Percentiles rank a stretch among this genome's conserved stretches.
Evolutionary conservation across 2,797 vertebrate species (phyloP).

Genomic region (Cryptoprocta ferox): DNA sequence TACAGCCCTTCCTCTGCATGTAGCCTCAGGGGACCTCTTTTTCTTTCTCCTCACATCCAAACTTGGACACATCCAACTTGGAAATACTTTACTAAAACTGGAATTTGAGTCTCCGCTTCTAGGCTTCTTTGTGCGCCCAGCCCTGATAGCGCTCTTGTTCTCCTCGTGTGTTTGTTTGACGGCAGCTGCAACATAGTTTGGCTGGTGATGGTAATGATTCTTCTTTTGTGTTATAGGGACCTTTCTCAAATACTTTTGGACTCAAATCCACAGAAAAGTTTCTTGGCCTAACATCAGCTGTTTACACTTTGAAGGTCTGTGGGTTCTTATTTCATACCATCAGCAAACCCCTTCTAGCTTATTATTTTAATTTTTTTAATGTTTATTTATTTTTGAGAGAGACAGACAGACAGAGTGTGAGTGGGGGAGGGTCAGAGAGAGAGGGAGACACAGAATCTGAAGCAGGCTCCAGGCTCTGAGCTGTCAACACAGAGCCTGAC

Average conservation of each 20-base stretch:
- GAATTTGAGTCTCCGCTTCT: not conserved
- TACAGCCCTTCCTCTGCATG: slow-evolving; percentile 52
- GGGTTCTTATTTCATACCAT: not conserved
- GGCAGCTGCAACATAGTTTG: not conserved
- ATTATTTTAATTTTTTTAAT: not conserved
- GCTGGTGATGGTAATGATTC: no score
- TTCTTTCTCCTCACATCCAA: slow-evolving; percentile 54
- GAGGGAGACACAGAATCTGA: no score
- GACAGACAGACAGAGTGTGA: no score
- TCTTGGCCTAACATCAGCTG: not conserved
- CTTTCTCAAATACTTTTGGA: not conserved
- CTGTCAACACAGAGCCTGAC: no score
- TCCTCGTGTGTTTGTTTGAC: not conserved
- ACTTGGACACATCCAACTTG: slow-evolving; percentile 59
- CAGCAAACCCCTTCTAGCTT: not conserved
- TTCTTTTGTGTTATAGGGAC: not conserved
- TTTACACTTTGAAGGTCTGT: not conserved
- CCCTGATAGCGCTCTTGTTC: not conserved
- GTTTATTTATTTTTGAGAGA: no score
- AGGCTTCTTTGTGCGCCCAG: not conserved
- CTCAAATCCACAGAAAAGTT: slow-evolving; percentile 4
- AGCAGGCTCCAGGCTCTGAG: no score
- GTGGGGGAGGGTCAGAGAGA: no score
- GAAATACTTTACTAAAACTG: slow-evolving; percentile 56
- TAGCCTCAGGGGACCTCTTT: slow-evolving; percentile 33